These are phyloP conservation scores for Cosmorhoe ocellata DNA, from an alignment of 2,888 invertebrate genomes.

Conservation along the genomic window DNA sequence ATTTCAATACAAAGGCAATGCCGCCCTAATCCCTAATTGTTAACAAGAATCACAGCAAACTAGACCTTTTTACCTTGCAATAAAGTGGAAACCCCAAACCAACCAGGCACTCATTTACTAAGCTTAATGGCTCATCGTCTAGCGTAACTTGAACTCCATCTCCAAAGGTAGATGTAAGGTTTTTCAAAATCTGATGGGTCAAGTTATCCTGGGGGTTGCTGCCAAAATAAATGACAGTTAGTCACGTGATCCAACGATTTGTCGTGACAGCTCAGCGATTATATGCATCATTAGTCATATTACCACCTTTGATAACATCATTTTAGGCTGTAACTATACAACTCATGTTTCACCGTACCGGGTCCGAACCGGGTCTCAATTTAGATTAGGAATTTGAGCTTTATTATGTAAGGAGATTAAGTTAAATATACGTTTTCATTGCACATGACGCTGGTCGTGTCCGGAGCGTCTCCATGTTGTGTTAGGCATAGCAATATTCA, in stretches of 20 bases:
- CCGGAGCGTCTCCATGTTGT: no score
- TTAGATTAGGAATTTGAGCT: no score
- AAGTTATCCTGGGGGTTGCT: constrained; percentile 34
- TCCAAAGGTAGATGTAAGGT: not conserved
- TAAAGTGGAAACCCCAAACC: constrained; percentile 33
- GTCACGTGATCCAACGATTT: constrained; percentile 76
- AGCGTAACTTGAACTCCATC: constrained; percentile 40
- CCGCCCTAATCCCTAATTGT: constrained; percentile 46
- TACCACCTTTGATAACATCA: constrained; percentile 77
- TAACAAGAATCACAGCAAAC: constrained; percentile 22
- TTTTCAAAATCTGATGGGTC: constrained; percentile 19
- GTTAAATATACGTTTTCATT: no score
- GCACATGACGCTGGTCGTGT: no score
- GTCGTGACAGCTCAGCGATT: constrained; percentile 74
- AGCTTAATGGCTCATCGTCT: constrained; percentile 41
- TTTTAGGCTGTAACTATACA: constrained; percentile 57
- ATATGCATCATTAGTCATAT: constrained; percentile 76
- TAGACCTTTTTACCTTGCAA: constrained; percentile 24
- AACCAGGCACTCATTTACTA: constrained; percentile 44
- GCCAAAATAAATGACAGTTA: constrained; percentile 63
- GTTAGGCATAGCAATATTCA: no score
- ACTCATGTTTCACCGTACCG: constrained; percentile 10
- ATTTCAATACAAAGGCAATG: constrained; percentile 53
- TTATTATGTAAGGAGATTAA: no score
- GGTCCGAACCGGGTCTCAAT: no score